Evolutionary conservation across 2,113 vertebrate species (phyloP).

Genomic region (Datnioides undecimradiatus): DNA sequence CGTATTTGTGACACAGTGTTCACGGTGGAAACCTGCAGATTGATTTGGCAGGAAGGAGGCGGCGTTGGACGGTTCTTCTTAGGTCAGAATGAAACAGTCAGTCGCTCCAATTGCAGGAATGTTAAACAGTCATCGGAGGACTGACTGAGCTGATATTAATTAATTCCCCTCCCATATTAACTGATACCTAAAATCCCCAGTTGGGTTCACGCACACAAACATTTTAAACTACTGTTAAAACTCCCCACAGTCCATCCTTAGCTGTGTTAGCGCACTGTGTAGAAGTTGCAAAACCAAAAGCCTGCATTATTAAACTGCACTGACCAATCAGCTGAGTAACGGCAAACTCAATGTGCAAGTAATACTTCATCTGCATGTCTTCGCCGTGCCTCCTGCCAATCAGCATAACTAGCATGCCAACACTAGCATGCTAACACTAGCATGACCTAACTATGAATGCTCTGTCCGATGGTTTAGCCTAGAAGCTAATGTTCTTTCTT

Average conservation of each 20-base stretch:
- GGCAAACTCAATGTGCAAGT: too few relatives aligned
- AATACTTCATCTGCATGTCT: too few relatives aligned
- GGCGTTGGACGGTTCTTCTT: background rate
- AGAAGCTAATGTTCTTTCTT: too few relatives aligned
- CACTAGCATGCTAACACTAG: too few relatives aligned
- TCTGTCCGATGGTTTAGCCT: too few relatives aligned
- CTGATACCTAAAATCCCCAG: background rate
- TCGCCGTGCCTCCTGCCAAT: background rate
- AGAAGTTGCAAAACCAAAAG: background rate
- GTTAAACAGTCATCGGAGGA: background rate
- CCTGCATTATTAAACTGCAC: too few relatives aligned
- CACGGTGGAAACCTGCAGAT: slow-evolving; percentile 9
- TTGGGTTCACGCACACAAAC: background rate
- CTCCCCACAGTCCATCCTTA: background rate
- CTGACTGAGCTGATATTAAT: background rate
- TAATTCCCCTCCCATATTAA: background rate
- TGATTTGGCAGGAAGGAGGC: slow-evolving; percentile 5
- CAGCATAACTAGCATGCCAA: background rate
- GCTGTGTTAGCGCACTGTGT: background rate
- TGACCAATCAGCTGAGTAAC: too few relatives aligned
- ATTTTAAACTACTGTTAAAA: background rate
- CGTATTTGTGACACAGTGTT: background rate
- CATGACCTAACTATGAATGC: background rate
- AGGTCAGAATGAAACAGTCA: background rate
- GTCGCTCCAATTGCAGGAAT: background rate